Percentiles rank a stretch among this genome's conserved stretches.
Evolutionary conservation across 2,113 vertebrate genomes (phyloP).

Genomic region (Xiphophorus hellerii): DNA sequence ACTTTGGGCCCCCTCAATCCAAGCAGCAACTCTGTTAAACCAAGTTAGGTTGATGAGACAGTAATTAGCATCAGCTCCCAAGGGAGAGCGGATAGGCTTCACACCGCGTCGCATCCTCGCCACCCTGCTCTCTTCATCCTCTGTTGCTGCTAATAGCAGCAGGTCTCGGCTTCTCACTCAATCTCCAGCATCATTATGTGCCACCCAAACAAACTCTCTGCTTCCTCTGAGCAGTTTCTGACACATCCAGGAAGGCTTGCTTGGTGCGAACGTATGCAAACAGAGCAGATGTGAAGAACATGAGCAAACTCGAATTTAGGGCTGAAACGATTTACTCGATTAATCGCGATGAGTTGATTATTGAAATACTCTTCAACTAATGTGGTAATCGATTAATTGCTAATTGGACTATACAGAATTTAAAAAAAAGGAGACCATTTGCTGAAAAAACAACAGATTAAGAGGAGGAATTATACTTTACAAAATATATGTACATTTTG

Average conservation of each 20-base stretch:
- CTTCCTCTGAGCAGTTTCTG: slow-evolving; percentile 17
- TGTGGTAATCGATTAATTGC: no score
- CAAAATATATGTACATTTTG: no score
- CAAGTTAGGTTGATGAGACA: slow-evolving; percentile 58
- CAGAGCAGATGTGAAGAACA: not conserved
- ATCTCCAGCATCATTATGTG: slow-evolving; percentile 44
- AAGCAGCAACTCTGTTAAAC: slow-evolving; percentile 47
- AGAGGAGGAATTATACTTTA: no score
- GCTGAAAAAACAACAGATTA: no score
- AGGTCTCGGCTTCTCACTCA: slow-evolving; percentile 33
- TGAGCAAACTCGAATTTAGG: not conserved
- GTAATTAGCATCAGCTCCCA: slow-evolving; percentile 68
- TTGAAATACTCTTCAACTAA: no score
- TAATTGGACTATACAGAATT: no score
- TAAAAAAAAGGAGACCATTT: no score
- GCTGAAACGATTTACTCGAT: no score
- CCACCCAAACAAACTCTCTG: slow-evolving; percentile 32
- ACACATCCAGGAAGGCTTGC: not conserved
- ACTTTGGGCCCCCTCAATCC: slow-evolving; percentile 21
- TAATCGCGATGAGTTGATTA: no score
- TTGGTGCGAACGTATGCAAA: not conserved
- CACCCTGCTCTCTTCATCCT: slow-evolving; percentile 4
- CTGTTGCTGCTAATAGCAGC: slow-evolving; percentile 36
- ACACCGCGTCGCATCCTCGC: slow-evolving; percentile 20
- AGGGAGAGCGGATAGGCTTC: slow-evolving; percentile 65